Percentiles rank a stretch among this genome's conserved stretches.
Conservation (phyloP, 2,797 vertebrate genomes). For the Crotalus adamanteus region DNA sequence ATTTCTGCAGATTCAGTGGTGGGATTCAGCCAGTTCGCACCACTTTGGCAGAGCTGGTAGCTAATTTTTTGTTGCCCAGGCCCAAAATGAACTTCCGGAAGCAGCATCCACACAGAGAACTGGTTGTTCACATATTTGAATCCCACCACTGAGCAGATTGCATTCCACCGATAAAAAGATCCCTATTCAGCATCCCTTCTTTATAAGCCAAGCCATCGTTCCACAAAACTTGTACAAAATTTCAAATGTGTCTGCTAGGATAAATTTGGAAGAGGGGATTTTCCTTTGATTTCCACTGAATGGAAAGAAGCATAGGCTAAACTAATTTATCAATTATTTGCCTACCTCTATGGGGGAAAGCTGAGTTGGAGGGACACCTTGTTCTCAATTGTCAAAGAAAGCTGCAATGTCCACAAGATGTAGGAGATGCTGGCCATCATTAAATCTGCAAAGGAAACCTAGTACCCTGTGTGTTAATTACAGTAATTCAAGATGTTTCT, state of each 20-base stretch:
- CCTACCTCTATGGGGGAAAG: background rate
- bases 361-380: conserved; percentile 10
- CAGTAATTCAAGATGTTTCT: conserved; percentile 61
- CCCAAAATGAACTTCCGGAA: too few relatives aligned
- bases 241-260: background rate
- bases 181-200: background rate
- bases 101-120: too few relatives aligned
- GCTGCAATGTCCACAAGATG: conserved; percentile 40
- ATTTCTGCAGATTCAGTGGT: background rate
- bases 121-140: too few relatives aligned
- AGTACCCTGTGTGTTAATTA: conserved; percentile 53
- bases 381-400: conserved; percentile 28
- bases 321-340: conserved; percentile 5
- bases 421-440: conserved; percentile 44
- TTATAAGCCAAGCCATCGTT: background rate
- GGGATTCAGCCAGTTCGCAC: too few relatives aligned
- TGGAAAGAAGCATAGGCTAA: background rate
- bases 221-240: background rate
- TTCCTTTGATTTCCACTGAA: conserved; percentile 11
- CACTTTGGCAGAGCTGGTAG: too few relatives aligned
- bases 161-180: background rate
- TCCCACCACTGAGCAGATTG: background rate
- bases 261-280: background rate
- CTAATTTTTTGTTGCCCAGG: too few relatives aligned
- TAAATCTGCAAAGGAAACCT: conserved; percentile 60